These are phyloP conservation scores for Polydrusus tereticollis DNA, from an alignment of 2,888 invertebrate genomes.

Conservation along the genomic window DNA sequence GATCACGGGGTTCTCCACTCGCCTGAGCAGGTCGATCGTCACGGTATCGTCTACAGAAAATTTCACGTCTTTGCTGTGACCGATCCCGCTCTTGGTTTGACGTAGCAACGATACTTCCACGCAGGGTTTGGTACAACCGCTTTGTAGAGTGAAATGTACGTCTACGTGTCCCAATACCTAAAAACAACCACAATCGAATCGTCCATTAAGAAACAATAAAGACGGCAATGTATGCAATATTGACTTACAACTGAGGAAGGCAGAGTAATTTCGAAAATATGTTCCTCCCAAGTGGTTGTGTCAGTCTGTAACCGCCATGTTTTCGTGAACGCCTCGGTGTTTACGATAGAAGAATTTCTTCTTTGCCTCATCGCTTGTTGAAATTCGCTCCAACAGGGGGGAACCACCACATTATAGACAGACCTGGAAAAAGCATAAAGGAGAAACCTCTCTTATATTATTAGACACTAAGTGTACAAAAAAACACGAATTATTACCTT, in stretches of 20 bases:
- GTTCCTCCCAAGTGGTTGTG: conserved; percentile 92
- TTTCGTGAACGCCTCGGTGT: conserved; percentile 79
- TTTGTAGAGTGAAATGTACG: conserved; percentile 86
- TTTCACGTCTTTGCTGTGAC: conserved; percentile 68
- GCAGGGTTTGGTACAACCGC: conserved; percentile 81
- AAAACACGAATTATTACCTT: conserved; percentile 59
- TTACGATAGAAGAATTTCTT: conserved; percentile 86
- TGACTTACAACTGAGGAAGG: conserved; percentile 76
- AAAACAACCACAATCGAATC: background rate
- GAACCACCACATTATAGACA: conserved; percentile 88
- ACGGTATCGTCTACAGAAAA: conserved; percentile 70
- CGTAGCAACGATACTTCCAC: conserved; percentile 76
- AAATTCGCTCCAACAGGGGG: conserved; percentile 94
- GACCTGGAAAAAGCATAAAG: conserved; percentile 59
- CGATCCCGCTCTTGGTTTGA: conserved; percentile 76
- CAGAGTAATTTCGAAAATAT: conserved; percentile 89
- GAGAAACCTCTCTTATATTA: background rate
- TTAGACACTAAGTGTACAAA: background rate
- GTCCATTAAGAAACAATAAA: background rate
- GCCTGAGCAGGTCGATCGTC: conserved; percentile 64
- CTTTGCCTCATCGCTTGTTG: conserved; percentile 92
- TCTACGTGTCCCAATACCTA: conserved; percentile 85
- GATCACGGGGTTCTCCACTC: conserved; percentile 80
- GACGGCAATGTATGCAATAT: background rate
- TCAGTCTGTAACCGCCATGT: conserved; percentile 92